These are phyloP conservation scores for Syritta pipiens DNA, from an alignment of 2,888 invertebrate genomes.

Conservation along the genomic window DNA sequence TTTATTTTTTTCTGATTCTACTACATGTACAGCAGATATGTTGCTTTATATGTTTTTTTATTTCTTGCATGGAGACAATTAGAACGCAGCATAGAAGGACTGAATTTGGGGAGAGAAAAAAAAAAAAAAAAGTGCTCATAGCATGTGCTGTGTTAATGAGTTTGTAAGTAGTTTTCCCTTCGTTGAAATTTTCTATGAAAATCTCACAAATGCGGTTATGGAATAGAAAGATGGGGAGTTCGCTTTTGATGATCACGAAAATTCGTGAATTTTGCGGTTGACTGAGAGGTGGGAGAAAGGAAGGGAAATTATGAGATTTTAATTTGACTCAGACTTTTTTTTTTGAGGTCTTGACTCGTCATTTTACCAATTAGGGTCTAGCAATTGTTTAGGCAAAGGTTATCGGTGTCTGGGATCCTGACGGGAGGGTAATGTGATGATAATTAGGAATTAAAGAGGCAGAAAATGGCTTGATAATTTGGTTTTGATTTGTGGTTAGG, in stretches of 20 bases:
- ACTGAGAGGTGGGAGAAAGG: background rate
- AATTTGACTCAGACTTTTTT: constrained; percentile 22
- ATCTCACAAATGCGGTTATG: background rate
- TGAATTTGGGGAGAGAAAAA: background rate
- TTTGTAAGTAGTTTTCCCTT: constrained; percentile 40
- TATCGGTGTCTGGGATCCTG: no score
- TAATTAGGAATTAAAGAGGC: constrained; percentile 13
- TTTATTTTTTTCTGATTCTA: constrained; percentile 1
- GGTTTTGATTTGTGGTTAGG: background rate
- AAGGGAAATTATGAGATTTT: constrained; percentile 20
- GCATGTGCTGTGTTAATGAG: constrained; percentile 65
- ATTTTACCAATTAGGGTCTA: no score
- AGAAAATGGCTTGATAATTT: constrained; percentile 8
- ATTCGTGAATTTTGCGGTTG: background rate
- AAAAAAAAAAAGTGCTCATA: constrained; percentile 3
- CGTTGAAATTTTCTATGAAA: background rate
- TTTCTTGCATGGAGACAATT: constrained; percentile 39
- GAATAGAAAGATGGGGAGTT: background rate
- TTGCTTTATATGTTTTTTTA: background rate
- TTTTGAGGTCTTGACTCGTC: constrained; percentile 2
- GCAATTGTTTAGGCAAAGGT: no score
- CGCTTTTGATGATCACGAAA: background rate
- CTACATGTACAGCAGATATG: background rate
- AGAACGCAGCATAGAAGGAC: constrained; percentile 28
- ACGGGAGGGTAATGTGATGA: background rate